Percentiles rank a stretch among this genome's conserved stretches.
phyloP scores from a whole-genome alignment of 2,113 vertebrate genomes.

The Myrmophylax atrothorax region DNA sequence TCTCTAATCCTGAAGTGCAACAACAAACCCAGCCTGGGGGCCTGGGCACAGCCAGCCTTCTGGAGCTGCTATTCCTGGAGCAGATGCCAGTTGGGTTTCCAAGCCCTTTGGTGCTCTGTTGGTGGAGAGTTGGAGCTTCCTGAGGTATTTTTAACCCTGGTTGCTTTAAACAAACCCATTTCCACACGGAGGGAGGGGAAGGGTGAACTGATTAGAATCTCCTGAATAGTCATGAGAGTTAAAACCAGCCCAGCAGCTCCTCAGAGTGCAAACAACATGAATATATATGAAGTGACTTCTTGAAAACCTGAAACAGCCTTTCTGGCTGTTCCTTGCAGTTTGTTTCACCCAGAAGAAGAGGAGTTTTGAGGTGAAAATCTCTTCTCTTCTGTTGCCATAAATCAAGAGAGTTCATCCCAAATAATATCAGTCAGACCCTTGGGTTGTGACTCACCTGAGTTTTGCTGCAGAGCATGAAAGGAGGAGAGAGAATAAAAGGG shows the following conservation, averaged over 20 bases:
- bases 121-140: background rate
- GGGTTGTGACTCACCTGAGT: background rate
- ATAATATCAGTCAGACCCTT: background rate
- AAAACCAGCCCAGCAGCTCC: constrained; percentile 24
- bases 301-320: background rate
- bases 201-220: constrained; percentile 36
- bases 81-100: background rate
- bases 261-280: constrained; percentile 32
- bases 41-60: background rate
- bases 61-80: background rate
- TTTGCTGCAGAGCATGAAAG: background rate
- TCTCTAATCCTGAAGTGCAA: background rate
- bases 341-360: background rate
- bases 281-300: constrained; percentile 26
- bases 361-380: background rate
- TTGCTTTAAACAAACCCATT: background rate
- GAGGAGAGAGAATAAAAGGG: background rate
- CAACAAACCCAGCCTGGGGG: background rate
- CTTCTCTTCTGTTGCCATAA: background rate
- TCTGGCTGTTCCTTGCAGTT: background rate
- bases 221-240: constrained; percentile 52
- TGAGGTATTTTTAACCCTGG: background rate
- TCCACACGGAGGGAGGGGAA: background rate
- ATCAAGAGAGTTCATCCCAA: background rate
- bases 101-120: background rate